Percentiles rank a stretch among this genome's conserved stretches.
Conservation (phyloP, 2,888 invertebrate species). For the Epistrophella euchroma region DNA sequence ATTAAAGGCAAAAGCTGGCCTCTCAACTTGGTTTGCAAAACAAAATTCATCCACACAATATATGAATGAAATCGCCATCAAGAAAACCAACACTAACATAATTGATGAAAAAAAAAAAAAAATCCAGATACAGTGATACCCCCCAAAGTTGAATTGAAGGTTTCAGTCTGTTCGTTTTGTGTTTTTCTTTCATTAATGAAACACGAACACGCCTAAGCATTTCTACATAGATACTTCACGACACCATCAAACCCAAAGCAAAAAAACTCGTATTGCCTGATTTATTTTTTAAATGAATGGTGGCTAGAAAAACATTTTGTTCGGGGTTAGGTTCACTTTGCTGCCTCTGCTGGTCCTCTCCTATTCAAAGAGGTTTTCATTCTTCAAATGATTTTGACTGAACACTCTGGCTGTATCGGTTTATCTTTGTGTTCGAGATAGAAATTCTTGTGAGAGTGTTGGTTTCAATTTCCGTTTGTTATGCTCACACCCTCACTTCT, state of each 20-base stretch:
- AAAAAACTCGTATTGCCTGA: constrained; percentile 72
- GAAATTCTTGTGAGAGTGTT: constrained; percentile 35
- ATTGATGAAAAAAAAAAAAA: neutral
- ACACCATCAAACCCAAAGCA: neutral
- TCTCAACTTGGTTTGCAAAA: constrained; percentile 29
- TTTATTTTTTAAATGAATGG: constrained; percentile 76
- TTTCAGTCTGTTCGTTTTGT: constrained; percentile 39
- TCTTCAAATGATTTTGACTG: constrained; percentile 56
- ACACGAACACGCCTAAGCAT: constrained; percentile 52
- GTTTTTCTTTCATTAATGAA: constrained; percentile 72
- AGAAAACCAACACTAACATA: constrained; percentile 39
- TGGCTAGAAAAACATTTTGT: constrained; percentile 57
- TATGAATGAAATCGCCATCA: constrained; percentile 72
- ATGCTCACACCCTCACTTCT: constrained; percentile 68
- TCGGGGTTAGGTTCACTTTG: constrained; percentile 61
- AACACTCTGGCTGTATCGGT: constrained; percentile 19
- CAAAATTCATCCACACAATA: constrained; percentile 48
- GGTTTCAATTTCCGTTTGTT: constrained; percentile 72
- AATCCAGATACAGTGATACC: constrained; percentile 27
- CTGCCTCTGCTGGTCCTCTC: constrained; percentile 21
- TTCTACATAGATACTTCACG: constrained; percentile 54
- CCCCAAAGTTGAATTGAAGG: constrained; percentile 31
- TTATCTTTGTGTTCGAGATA: neutral
- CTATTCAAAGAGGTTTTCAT: constrained; percentile 63
- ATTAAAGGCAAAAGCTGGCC: constrained; percentile 25